Percentiles rank a stretch among this genome's conserved stretches.
These are phyloP conservation scores for Penaeus indicus DNA, from an alignment of 1,140 invertebrate genomes.

Conservation along the genomic window DNA sequence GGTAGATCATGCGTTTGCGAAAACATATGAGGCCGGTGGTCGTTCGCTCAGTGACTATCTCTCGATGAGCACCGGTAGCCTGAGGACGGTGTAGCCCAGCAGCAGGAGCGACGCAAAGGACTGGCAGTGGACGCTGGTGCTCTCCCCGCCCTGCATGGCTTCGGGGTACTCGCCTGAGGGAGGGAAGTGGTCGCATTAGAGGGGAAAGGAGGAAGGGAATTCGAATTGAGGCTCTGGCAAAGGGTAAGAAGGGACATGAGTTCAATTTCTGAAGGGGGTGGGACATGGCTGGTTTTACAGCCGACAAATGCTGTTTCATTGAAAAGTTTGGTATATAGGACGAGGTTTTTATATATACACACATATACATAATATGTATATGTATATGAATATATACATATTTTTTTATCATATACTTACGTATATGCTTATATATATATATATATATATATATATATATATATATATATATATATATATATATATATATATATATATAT, in stretches of 20 bases:
- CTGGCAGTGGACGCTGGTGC: conserved; percentile 67
- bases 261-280: too few relatives aligned
- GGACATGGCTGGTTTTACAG: too few relatives aligned
- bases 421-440: too few relatives aligned
- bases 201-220: conserved; percentile 7
- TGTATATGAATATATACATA: too few relatives aligned
- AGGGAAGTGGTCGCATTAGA: conserved; percentile 64
- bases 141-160: conserved; percentile 77
- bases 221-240: not conserved
- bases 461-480: too few relatives aligned
- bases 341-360: too few relatives aligned
- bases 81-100: conserved; percentile 15
- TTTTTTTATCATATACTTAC: too few relatives aligned
- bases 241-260: not conserved
- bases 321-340: too few relatives aligned
- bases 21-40: not conserved
- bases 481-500: too few relatives aligned
- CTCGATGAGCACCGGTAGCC: conserved; percentile 26
- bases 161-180: conserved; percentile 76
- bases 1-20: not conserved
- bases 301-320: too few relatives aligned
- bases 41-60: conserved; percentile 35
- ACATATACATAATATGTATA: too few relatives aligned
- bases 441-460: too few relatives aligned
- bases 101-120: conserved; percentile 31